phyloP scores from a whole-genome alignment of 2,888 invertebrate genomes.

The Drosophila formosana region DNA sequence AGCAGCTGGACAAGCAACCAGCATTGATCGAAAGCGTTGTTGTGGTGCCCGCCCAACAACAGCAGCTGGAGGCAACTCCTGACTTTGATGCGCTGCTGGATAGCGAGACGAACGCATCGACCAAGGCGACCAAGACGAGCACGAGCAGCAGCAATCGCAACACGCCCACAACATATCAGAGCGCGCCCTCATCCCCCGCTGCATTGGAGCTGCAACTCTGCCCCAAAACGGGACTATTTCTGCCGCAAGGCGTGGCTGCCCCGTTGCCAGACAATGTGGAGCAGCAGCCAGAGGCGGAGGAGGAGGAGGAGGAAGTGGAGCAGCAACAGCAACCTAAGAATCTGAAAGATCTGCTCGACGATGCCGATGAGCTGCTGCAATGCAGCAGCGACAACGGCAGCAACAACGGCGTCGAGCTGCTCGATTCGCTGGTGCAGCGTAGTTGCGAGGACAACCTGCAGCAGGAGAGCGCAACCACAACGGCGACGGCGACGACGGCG shows the following conservation, averaged over 20 bases:
- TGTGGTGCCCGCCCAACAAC: conserved; percentile 49
- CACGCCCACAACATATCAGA: conserved; percentile 75
- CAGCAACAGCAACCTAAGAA: conserved; percentile 71
- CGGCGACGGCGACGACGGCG: conserved; percentile 22
- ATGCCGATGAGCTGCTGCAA: conserved; percentile 82
- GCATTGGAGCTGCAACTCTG: conserved; percentile 80
- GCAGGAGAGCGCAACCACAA: conserved; percentile 25
- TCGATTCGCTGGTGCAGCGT: conserved; percentile 88
- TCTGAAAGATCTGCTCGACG: conserved; percentile 83
- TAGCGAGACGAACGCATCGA: conserved; percentile 70
- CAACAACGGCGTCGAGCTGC: conserved; percentile 85
- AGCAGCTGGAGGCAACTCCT: background rate
- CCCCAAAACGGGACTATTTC: conserved; percentile 82
- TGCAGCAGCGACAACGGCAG: conserved; percentile 85
- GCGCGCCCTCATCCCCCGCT: conserved; percentile 47
- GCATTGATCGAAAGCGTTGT: conserved; percentile 63
- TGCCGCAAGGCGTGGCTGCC: conserved; percentile 58
- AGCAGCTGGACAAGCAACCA: conserved; percentile 31
- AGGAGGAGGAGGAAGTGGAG: background rate
- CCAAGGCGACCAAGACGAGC: conserved; percentile 62
- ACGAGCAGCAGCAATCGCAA: conserved; percentile 42
- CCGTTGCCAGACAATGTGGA: background rate
- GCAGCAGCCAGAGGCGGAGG: background rate
- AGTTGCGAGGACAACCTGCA: conserved; percentile 87
- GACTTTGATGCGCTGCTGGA: conserved; percentile 68